These are phyloP conservation scores for Sebastiscus tertius DNA, from an alignment of 2,797 vertebrate genomes.

Conservation along the genomic window DNA sequence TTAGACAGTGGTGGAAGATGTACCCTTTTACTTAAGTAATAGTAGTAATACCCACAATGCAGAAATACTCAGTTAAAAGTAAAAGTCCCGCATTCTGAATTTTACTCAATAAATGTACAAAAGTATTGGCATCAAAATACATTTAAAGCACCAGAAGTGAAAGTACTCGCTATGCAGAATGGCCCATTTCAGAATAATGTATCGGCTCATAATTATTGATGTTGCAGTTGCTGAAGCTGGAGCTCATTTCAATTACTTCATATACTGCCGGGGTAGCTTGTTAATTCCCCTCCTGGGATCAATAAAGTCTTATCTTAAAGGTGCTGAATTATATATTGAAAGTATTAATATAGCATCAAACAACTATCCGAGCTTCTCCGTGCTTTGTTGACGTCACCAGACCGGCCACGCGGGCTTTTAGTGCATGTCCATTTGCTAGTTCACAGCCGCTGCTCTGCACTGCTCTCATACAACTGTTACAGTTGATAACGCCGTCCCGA, in stretches of 20 bases:
- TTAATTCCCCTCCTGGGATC: background rate
- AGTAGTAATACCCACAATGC: background rate
- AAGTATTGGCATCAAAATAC: background rate
- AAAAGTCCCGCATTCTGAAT: background rate
- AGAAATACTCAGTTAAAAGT: background rate
- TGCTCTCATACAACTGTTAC: no score
- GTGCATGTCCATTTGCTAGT: no score
- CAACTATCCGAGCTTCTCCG: background rate
- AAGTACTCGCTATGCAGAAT: background rate
- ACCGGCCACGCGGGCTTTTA: no score
- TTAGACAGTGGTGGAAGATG: background rate
- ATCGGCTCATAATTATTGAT: background rate
- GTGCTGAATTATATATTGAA: background rate
- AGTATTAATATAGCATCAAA: background rate
- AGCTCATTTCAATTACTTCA: background rate
- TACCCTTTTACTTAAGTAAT: background rate
- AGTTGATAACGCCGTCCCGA: no score
- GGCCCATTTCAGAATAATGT: background rate
- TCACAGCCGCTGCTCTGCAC: no score
- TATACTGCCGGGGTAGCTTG: no score
- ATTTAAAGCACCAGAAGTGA: background rate
- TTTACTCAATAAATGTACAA: background rate
- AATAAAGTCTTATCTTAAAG: background rate
- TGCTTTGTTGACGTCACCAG: background rate
- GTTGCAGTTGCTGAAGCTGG: background rate